Base-by-base conservation (phyloP, 1,140 invertebrate genomes). In the Harpegnathos saltator region DNA sequence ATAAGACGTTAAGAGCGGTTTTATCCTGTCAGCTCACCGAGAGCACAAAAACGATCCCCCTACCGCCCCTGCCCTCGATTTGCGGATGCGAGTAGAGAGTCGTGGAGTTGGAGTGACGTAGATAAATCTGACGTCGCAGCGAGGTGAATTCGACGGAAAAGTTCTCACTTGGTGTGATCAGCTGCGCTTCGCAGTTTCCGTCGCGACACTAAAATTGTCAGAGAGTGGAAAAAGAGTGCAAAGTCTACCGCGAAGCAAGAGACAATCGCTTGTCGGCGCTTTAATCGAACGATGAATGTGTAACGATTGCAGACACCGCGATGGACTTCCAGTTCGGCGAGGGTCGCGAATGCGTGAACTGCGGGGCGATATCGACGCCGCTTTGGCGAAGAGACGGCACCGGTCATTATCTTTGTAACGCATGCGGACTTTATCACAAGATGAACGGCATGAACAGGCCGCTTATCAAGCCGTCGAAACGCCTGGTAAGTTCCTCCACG, bases 401-500 rank as follows among this genome's bases (percentile, higher is more conserved):
- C 62, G 98, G 98, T 0, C 98, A 99, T 95, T 99, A 99, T 95
- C 95, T 99, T 86, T 99, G 99, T 95, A 99, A 99, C 94, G 99
- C 99, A 58, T 99, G 99, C 95, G 97, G 98, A 80, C 96, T 99
- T 54, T 99, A 99, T 95, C 98, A 98, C 94, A 98, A 98, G 95
- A 98, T 99, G 96, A 99, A 99, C 95, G 97, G 98, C 88, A 98
- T 98, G 96, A 98, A 98, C 94, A 95, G 97, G 85, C 98, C 98
- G 56, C 95, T 98, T 88, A 97, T 98, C 84, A 98, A 98, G 94
- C 97, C 97, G 77, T 97, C 97, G 91, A 98, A 98, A 95, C 95
- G 97, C 96, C 96, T 98, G 95, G 97, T 98, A 95, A 97, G 97
- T 95, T 95, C 89, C 92, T 93, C 91, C 15, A 74, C 11, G 17